Percentiles rank a stretch among this genome's conserved stretches.
Conservation (phyloP, 2,888 invertebrate genomes). For the Apodemia mormo region DNA sequence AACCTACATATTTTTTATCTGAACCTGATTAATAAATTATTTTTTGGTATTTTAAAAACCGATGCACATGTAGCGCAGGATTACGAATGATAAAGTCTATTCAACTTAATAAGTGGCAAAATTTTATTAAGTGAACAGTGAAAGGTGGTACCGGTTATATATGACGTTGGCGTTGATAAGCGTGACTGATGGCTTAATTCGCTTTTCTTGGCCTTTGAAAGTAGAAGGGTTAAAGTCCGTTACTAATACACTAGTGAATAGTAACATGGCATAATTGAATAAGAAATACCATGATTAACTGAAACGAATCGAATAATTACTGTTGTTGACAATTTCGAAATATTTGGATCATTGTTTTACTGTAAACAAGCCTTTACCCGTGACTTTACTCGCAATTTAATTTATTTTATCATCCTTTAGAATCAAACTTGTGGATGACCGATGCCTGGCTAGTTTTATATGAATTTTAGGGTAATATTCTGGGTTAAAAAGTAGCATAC, state of each 20-base stretch:
- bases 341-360: not conserved
- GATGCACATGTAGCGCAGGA: no score
- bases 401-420: no score
- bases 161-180: not conserved
- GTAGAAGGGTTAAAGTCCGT: constrained; percentile 4
- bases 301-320: not conserved
- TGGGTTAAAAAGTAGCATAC: no score
- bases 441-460: no score
- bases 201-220: constrained; percentile 15
- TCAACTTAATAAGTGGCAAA: constrained; percentile 10
- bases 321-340: not conserved
- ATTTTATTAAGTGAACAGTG: not conserved
- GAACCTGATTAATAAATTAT: no score
- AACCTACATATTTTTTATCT: no score
- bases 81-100: not conserved
- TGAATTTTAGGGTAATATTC: no score
- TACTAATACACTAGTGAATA: not conserved
- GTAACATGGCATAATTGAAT: constrained; percentile 1
- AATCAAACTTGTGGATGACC: no score
- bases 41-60: no score
- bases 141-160: constrained; percentile 4
- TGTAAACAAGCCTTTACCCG: no score
- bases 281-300: not conserved
- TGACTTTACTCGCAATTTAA: no score
- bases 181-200: constrained; percentile 2